Percentiles rank a stretch among this genome's conserved stretches.
phyloP scores from a whole-genome alignment of 1,140 invertebrate species.

The Drosophila nasuta region DNA sequence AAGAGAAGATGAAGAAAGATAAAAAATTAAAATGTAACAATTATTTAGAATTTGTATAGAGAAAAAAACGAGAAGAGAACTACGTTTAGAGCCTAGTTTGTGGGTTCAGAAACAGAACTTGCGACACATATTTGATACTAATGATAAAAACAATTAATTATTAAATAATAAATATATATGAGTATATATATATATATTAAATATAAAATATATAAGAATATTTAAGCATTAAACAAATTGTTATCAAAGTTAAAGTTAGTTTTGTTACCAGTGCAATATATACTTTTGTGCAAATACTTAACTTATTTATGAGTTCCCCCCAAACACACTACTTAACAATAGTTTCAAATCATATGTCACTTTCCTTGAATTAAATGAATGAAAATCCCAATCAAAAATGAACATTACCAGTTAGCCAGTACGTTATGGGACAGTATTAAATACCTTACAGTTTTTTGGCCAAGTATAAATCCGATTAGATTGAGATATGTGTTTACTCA shows the following conservation, averaged over 20 bases:
- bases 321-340: conserved; percentile 36
- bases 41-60: conserved; percentile 81
- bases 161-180: conserved; percentile 66
- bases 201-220: conserved; percentile 54
- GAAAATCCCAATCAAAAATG: conserved; percentile 3
- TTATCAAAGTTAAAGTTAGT: conserved; percentile 80
- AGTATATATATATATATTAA: conserved; percentile 47
- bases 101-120: conserved; percentile 44
- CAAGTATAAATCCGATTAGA: background rate
- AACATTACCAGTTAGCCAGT: conserved; percentile 35
- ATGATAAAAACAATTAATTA: conserved; percentile 71
- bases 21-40: conserved; percentile 63
- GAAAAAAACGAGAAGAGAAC: conserved; percentile 49
- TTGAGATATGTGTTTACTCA: conserved; percentile 20
- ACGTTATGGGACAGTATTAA: conserved; percentile 55
- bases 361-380: background rate
- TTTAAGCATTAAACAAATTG: conserved; percentile 69
- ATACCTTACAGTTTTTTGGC: conserved; percentile 38
- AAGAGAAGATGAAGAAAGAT: conserved; percentile 38
- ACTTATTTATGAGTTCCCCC: conserved; percentile 47
- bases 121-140: conserved; percentile 75
- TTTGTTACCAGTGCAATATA: conserved; percentile 81
- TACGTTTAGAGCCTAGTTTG: conserved; percentile 73
- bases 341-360: conserved; percentile 26
- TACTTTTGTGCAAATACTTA: conserved; percentile 62